Percentiles rank a stretch among this genome's conserved stretches.
phyloP scores from a whole-genome alignment of 1,140 invertebrate species.

The Meloidogyne floridensis region DNA sequence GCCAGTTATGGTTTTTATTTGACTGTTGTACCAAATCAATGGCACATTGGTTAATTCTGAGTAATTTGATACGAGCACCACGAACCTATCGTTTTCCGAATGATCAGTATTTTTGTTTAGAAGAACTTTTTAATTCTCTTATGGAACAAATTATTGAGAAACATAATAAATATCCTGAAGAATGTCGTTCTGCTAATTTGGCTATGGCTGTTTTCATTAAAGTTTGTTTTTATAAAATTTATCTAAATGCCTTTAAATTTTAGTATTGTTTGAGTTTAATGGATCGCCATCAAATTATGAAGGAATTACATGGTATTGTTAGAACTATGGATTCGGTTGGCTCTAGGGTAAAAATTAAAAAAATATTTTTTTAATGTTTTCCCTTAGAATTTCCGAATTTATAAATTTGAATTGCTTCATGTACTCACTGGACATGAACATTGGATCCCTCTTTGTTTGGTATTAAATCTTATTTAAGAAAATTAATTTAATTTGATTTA shows the following conservation, averaged over 20 bases:
- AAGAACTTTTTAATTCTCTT: constrained; percentile 33
- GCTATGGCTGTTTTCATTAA: constrained; percentile 57
- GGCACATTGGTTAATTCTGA: constrained; percentile 52
- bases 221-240: constrained; percentile 20
- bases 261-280: constrained; percentile 86
- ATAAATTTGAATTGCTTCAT: constrained; percentile 60
- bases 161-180: constrained; percentile 49
- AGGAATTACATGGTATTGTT: constrained; percentile 81
- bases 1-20: constrained; percentile 62
- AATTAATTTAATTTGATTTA: not conserved
- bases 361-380: constrained; percentile 17
- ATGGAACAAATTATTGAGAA: constrained; percentile 48
- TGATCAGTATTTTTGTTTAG: constrained; percentile 37
- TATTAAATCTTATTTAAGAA: not conserved
- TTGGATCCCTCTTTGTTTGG: constrained; percentile 70
- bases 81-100: constrained; percentile 42
- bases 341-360: constrained; percentile 67
- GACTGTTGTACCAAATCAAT: constrained; percentile 57
- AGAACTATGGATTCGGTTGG: constrained; percentile 82
- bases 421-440: constrained; percentile 70
- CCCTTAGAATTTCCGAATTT: constrained; percentile 47
- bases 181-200: constrained; percentile 54
- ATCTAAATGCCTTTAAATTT: constrained; percentile 53
- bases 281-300: constrained; percentile 88
- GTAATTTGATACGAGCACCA: constrained; percentile 39